Evolutionary conservation across 2,888 invertebrate genomes (phyloP).

Genomic region (Punctoribates punctum): DNA sequence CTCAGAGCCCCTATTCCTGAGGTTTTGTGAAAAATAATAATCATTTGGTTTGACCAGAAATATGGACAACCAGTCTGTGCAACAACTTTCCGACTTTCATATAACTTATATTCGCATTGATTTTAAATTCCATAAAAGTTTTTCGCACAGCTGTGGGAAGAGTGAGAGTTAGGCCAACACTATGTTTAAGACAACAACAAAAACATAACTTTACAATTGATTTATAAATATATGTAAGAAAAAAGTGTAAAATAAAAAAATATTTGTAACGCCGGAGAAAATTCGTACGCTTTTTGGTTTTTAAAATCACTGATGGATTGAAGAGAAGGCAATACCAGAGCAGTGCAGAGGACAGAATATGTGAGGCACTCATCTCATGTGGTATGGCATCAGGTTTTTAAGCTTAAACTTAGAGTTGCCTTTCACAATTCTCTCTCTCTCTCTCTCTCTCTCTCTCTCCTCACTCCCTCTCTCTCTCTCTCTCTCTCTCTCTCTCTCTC

Average conservation of each 20-base stretch:
- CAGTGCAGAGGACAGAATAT: background rate
- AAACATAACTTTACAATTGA: slow-evolving; percentile 36
- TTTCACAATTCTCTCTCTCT: slow-evolving; percentile 4
- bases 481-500: slow-evolving; percentile 34
- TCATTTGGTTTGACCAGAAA: slow-evolving; percentile 7
- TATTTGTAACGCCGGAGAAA: slow-evolving; percentile 14
- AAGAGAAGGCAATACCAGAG: background rate
- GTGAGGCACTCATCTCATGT: slow-evolving; percentile 24
- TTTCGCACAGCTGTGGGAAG: slow-evolving; percentile 28
- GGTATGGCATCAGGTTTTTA: slow-evolving; percentile 25
- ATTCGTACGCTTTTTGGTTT: slow-evolving; percentile 28
- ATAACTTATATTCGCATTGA: slow-evolving; percentile 13
- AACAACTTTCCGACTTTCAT: slow-evolving; percentile 32
- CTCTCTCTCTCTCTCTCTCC: slow-evolving; percentile 23
- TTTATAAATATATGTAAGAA: slow-evolving; percentile 30
- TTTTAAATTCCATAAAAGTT: slow-evolving; percentile 38
- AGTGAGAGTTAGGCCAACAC: background rate
- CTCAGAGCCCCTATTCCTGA: background rate
- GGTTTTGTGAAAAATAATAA: background rate
- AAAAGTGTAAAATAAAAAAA: slow-evolving; percentile 24
- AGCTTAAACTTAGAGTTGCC: slow-evolving; percentile 9
- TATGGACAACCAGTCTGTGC: slow-evolving; percentile 10
- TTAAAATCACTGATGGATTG: slow-evolving; percentile 18
- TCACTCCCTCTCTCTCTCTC: slow-evolving; percentile 37
- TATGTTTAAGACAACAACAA: slow-evolving; percentile 25